phyloP scores from a whole-genome alignment of 64 coral and sea anemone species.

The Pocillopora damicornis region DNA sequence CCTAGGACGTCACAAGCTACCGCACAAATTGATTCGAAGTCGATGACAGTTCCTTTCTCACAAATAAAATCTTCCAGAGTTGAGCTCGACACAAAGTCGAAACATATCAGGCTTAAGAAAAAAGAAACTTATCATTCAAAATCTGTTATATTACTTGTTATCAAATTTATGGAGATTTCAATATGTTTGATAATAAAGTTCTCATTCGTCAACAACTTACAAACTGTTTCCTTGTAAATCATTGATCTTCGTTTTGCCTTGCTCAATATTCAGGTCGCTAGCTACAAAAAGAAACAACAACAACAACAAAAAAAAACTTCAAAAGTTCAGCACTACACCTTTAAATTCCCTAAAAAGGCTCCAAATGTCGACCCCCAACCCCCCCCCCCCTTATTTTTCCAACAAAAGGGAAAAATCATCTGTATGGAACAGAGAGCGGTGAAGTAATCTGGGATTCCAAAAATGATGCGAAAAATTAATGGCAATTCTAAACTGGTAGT shows the following conservation, averaged over 20 bases:
- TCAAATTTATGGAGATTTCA: too few species aligned
- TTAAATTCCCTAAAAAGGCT: too few species aligned
- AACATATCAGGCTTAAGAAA: constrained; percentile 28
- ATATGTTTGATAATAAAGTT: not conserved
- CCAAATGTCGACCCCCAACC: too few species aligned
- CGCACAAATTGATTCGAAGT: constrained; percentile 12
- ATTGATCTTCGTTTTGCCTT: not conserved
- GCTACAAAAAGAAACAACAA: not conserved
- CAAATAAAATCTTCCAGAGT: constrained; percentile 54
- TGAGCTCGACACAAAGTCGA: constrained; percentile 53
- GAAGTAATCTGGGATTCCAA: not conserved
- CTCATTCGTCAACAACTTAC: not conserved
- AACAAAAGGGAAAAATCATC: too few species aligned
- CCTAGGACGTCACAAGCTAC: constrained; percentile 53
- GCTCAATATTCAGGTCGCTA: not conserved
- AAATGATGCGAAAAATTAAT: not conserved
- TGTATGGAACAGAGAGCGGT: too few species aligned
- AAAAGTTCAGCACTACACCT: not conserved
- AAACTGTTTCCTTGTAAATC: not conserved
- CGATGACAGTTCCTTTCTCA: constrained; percentile 23
- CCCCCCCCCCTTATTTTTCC: not conserved
- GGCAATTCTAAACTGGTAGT: too few species aligned
- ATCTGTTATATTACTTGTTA: too few species aligned
- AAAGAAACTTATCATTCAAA: not conserved
- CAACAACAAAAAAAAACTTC: too few species aligned